Conservation (phyloP, 1,140 invertebrate genomes). For the Ptiloglossa arizonensis region DNA sequence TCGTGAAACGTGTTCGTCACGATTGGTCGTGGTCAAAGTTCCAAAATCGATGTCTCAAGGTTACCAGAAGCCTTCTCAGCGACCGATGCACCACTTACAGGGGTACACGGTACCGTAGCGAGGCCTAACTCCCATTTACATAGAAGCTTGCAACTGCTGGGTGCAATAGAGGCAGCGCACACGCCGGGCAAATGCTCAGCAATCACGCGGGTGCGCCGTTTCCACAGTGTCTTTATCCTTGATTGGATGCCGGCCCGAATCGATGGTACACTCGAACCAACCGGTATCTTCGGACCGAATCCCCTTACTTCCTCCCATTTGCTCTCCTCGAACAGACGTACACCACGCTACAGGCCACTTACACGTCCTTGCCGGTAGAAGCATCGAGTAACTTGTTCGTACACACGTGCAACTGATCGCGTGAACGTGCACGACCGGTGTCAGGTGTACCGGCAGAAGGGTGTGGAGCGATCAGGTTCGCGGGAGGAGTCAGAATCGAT, state of each 20-base stretch:
- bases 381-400: neutral
- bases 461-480: neutral
- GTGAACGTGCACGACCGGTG: neutral
- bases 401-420: neutral
- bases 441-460: neutral
- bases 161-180: neutral
- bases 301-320: neutral
- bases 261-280: slow-evolving; percentile 25
- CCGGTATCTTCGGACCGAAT: slow-evolving; percentile 18
- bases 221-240: slow-evolving; percentile 46
- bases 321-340: neutral
- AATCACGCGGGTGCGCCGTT: slow-evolving; percentile 30
- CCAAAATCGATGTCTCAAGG: too few relatives aligned
- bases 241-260: slow-evolving; percentile 51
- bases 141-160: neutral
- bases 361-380: neutral
- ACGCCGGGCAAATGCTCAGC: slow-evolving; percentile 6
- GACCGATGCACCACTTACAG: neutral
- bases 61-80: neutral
- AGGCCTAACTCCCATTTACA: slow-evolving; percentile 3
- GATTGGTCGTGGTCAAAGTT: too few relatives aligned
- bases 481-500: neutral
- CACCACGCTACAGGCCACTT: slow-evolving; percentile 20
- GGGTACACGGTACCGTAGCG: neutral
- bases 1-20: too few relatives aligned